Conservation (phyloP, 2,797 vertebrate genomes). For the Hoplostethus mediterraneus region DNA sequence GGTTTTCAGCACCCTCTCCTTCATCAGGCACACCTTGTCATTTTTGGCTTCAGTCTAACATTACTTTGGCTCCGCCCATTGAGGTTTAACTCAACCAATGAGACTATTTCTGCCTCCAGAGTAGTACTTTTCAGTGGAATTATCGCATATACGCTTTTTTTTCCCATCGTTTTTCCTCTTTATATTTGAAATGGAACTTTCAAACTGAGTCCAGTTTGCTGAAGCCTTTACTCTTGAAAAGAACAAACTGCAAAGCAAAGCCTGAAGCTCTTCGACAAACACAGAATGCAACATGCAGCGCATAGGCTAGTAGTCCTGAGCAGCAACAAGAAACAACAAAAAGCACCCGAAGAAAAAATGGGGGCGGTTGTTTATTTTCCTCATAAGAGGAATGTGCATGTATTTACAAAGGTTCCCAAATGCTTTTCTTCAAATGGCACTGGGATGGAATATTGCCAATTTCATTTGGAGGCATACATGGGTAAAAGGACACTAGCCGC, state of each 20-base stretch:
- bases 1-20: no score
- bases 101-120: no score
- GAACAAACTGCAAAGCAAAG: constrained; percentile 11
- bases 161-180: neutral
- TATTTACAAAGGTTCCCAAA: constrained; percentile 1
- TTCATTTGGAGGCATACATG: constrained; percentile 1
- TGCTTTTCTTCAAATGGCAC: constrained; percentile 1
- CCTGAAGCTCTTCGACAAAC: constrained; percentile 41
- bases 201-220: constrained; percentile 12
- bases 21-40: no score
- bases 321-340: constrained; percentile 20
- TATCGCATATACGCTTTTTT: neutral
- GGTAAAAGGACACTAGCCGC: constrained; percentile 15
- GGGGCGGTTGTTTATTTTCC: constrained; percentile 35
- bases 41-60: no score
- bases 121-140: no score
- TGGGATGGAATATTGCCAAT: constrained; percentile 4
- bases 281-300: constrained; percentile 6
- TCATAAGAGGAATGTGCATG: constrained; percentile 27
- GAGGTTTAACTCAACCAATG: no score
- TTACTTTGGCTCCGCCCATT: no score
- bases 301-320: constrained; percentile 9
- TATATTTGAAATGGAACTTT: neutral
- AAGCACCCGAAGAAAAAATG: constrained; percentile 5
- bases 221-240: constrained; percentile 21